phyloP scores from a whole-genome alignment of 1,140 invertebrate genomes.

The Aporrectodea caliginosa region DNA sequence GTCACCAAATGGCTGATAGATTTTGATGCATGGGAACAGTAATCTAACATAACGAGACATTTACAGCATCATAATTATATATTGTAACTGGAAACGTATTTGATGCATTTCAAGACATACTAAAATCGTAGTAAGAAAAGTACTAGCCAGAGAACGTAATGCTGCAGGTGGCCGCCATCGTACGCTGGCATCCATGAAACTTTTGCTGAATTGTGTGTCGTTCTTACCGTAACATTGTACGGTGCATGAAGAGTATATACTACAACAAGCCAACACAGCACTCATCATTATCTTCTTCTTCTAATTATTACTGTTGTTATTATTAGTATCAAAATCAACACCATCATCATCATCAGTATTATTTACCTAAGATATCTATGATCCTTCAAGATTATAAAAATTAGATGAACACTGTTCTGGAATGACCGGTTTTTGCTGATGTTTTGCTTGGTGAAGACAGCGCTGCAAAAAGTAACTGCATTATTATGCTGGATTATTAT shows the following conservation, averaged over 20 bases:
- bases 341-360: no score
- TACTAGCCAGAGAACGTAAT: slow-evolving; percentile 48
- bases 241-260: slow-evolving; percentile 59
- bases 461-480: no score
- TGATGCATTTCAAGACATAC: neutral
- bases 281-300: neutral
- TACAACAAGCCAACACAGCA: neutral
- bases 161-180: slow-evolving; percentile 68
- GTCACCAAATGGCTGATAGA: neutral
- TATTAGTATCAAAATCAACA: no score
- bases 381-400: neutral
- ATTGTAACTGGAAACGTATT: no score
- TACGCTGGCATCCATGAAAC: slow-evolving; percentile 90
- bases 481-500: no score
- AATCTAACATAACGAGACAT: neutral
- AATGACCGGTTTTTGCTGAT: no score
- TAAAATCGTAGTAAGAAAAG: neutral
- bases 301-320: neutral
- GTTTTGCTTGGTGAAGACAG: no score
- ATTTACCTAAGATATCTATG: no score
- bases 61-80: no score
- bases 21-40: neutral
- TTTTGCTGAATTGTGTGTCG: slow-evolving; percentile 82
- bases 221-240: slow-evolving; percentile 80
- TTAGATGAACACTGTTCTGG: no score